Conservation (phyloP, 2,888 invertebrate species). For the Monopis laevigella region DNA sequence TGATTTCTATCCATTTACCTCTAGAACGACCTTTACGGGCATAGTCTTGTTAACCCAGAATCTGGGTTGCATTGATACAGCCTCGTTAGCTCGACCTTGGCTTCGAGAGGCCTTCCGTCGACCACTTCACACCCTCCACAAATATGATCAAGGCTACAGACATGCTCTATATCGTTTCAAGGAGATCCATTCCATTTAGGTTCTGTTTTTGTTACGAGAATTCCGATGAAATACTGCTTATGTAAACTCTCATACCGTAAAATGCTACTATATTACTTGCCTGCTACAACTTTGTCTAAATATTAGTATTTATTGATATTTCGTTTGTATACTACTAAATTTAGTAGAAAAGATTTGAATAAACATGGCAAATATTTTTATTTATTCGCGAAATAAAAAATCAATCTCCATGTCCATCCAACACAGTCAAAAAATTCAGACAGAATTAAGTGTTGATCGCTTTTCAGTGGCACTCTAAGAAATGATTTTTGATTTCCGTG, state of each 20-base stretch:
- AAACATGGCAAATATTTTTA: too few relatives aligned
- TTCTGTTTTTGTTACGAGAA: too few relatives aligned
- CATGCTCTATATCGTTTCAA: background rate
- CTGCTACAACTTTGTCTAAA: background rate
- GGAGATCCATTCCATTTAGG: too few relatives aligned
- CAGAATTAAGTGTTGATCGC: too few relatives aligned
- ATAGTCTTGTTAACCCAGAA: conserved; percentile 2
- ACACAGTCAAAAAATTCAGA: too few relatives aligned
- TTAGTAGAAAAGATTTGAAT: too few relatives aligned
- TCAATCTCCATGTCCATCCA: too few relatives aligned
- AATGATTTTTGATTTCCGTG: too few relatives aligned
- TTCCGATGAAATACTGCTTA: background rate
- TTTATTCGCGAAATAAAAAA: too few relatives aligned
- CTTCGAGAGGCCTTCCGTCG: background rate
- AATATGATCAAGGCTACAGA: conserved; percentile 4
- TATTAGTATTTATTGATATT: background rate
- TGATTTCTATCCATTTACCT: too few relatives aligned
- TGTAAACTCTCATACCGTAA: background rate
- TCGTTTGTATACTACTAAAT: too few relatives aligned
- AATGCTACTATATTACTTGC: background rate
- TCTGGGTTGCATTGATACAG: background rate
- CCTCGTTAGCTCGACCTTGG: conserved; percentile 9
- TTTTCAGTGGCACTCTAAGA: too few relatives aligned
- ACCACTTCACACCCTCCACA: background rate
- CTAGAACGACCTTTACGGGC: background rate